Evolutionary conservation across 2,888 invertebrate species (phyloP), one percentile per base, ranked within the genome.

Genomic region (Cepaea hortensis): DNA sequence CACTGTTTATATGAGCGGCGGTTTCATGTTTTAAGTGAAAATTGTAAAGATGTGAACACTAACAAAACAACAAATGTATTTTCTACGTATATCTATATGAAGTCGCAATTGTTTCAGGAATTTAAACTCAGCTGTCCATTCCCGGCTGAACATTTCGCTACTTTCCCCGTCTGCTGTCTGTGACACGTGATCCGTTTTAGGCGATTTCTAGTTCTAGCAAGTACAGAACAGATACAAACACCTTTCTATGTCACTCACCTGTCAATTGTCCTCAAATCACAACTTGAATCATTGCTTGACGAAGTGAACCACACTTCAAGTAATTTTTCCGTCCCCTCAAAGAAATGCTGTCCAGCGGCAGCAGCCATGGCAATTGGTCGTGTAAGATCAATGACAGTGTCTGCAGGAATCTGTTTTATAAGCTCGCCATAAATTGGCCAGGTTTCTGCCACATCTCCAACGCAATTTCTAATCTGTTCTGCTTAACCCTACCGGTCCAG

Each of bases 321-420:
- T 87, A 99, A 96, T 95, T 99, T 99, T 95, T 99, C 99, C 87
- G 99, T 98, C 91, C 99, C 99, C 95, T 99, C 98, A 95, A 98
- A 99, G 95, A 97, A 98, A 94, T 97, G 88, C 70, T 90, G 87
- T 72, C 87, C 88, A 55, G 88, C 90, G 83, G 90, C 89, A 61
- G 88, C 76, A 23, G 88, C 88, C 88, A 88, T 88, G 75, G 50
- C 85, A 70, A 62, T 68, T 48, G 61, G 79, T 79, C 79, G 61
- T 15, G 62, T 9, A 35, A 15, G 79, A 79, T 79, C 79, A 76
- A 85, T 83, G 68, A 55, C 20, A 9, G 11, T 48, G 70, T 50
- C 50, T 81, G 81, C 68, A 15, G 48, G 6, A 15, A 46, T n/a
- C n/a, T 70, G 2, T 46, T 13, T 70, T 70, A 68, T 70, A 81